phyloP scores from a whole-genome alignment of 2,113 vertebrate species.

The Phalacrocorax brasilianus region DNA sequence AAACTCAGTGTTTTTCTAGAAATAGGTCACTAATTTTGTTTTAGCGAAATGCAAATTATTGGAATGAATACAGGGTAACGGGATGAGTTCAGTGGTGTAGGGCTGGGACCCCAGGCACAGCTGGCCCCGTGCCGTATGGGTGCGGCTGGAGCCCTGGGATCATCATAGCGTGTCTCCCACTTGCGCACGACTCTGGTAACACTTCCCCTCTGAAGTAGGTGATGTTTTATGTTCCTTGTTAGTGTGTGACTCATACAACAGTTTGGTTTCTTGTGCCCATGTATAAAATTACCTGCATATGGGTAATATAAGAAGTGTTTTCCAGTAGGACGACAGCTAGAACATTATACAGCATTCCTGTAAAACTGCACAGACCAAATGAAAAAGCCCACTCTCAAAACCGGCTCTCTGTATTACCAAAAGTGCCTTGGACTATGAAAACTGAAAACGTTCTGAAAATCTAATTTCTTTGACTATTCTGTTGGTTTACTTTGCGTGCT shows the following conservation, averaged over 20 bases:
- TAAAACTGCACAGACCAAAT: not conserved
- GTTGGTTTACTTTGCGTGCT: not conserved
- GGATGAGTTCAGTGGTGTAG: not conserved
- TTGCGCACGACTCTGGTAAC: not conserved
- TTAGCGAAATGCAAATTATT: not conserved
- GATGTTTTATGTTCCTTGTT: not conserved
- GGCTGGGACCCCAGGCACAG: not conserved
- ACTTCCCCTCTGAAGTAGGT: not conserved
- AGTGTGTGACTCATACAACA: not conserved
- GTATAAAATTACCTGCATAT: not conserved
- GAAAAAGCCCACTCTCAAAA: not conserved
- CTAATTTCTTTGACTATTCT: not conserved
- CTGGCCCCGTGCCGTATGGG: rapidly evolving
- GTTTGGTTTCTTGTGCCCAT: not conserved
- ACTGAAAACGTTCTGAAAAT: not conserved
- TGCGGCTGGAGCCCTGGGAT: not conserved
- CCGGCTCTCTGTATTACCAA: not conserved
- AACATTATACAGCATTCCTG: not conserved
- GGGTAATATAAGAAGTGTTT: not conserved
- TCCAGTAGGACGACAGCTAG: not conserved
- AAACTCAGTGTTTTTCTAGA: not conserved
- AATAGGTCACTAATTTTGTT: not conserved
- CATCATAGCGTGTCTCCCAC: not conserved
- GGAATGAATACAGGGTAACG: not conserved
- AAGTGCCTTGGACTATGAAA: not conserved